Evolutionary conservation across 2,113 vertebrate genomes (phyloP), one percentile per base, ranked within the genome.

Genomic region (Poeciliopsis retropinna): DNA sequence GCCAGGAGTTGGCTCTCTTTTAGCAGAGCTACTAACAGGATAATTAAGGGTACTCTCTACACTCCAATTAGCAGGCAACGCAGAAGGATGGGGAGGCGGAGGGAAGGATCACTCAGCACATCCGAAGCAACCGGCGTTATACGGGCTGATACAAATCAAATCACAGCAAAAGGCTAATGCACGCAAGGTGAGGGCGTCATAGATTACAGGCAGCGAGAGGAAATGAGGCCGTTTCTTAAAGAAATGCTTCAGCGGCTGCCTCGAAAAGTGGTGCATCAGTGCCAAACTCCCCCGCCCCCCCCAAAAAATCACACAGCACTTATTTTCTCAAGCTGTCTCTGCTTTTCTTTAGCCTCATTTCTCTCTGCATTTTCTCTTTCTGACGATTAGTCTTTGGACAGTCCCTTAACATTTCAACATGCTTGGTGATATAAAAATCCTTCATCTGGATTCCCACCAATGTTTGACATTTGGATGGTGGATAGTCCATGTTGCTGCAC

Each of bases 41-140:
- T 89, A 91, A 91, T 90, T 89, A 88, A 86, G 80, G 83, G 80
- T 66, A 73, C 77, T 81, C 75, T 76, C 64, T 85, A 87, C 80
- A 84, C 85, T 91, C 88, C 86, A 93, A 93, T 94, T 93, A 93
- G 80, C 82, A 73, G 84, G 70, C 75, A 64, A 73, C 31, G 62
- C 79, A 60, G 60, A 63, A 65, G 75, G 64, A 73, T 74, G 85
- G 80, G 76, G 75, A 70, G 69, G 51, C 51, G 7, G 51, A 57
- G 51, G 51, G 22, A 75, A 70, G 75, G 66, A 80, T 86, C 27
- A 39, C 81, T 86, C 76, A 29, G 63, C 76, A 79, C 61, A 79
- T 86, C 86, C 5, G 12, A 75, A 66, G 75, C 79, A 80, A 79
- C 73, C 78, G 13, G 65, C 29, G 68, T 61, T 60, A 75, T 83